phyloP scores from a whole-genome alignment of 2,797 vertebrate species.

The Notolabrus celidotus region DNA sequence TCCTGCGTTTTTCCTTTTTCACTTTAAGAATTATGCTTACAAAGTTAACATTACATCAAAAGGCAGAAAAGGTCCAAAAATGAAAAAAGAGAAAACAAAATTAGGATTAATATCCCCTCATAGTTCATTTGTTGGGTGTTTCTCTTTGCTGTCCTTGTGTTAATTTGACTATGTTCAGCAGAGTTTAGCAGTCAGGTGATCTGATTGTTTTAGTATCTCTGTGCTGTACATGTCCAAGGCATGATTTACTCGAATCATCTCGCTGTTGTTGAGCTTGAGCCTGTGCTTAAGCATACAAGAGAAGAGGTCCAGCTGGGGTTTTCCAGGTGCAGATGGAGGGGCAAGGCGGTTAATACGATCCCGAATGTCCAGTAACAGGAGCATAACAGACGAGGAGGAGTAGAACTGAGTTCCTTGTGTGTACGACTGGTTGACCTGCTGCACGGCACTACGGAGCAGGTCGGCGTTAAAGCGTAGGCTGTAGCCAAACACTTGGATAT shows the following conservation, averaged over 20 bases:
- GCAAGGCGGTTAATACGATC: slow-evolving; percentile 98
- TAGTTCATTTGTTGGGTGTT: slow-evolving; percentile 67
- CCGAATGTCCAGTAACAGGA: slow-evolving; percentile 97
- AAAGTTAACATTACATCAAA: slow-evolving; percentile 95
- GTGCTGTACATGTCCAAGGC: slow-evolving; percentile 99
- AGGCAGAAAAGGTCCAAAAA: slow-evolving; percentile 86
- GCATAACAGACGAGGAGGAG: slow-evolving; percentile 98
- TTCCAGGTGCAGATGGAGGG: slow-evolving; percentile 94
- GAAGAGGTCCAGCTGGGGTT: slow-evolving; percentile 98
- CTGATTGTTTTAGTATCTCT: slow-evolving; percentile 98
- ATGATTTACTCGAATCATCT: slow-evolving; percentile 98
- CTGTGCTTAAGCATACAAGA: slow-evolving; percentile 99
- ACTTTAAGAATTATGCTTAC: slow-evolving; percentile 96
- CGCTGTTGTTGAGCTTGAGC: slow-evolving; percentile 98
- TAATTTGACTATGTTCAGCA: slow-evolving; percentile 84
- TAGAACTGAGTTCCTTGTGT: slow-evolving; percentile 98
- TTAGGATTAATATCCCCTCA: slow-evolving; percentile 68
- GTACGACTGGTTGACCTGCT: slow-evolving; percentile 99
- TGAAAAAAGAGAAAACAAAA: slow-evolving; percentile 79
- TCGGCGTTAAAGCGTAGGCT: slow-evolving; percentile 97
- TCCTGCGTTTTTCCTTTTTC: slow-evolving; percentile 80
- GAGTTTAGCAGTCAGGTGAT: slow-evolving; percentile 98
- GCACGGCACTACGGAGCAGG: slow-evolving; percentile 95
- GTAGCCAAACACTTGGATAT: slow-evolving; percentile 98
- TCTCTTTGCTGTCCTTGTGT: slow-evolving; percentile 55